Evolutionary conservation across 1,140 invertebrate genomes (phyloP), one percentile per base, ranked within the genome.

Genomic region (Oreohelix idahoensis): DNA sequence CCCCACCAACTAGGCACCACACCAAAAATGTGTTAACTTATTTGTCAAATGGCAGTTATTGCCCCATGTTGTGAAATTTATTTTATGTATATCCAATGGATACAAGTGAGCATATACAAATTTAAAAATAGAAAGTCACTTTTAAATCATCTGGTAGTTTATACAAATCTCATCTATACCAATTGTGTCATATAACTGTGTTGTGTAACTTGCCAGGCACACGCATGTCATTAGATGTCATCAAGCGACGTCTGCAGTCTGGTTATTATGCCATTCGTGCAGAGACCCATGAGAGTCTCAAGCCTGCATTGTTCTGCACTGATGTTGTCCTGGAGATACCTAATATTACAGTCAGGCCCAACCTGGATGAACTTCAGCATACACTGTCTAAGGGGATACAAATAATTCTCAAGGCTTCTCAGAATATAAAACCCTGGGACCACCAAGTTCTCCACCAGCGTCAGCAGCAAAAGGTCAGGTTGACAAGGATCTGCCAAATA

Each of bases 351-450:
- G 95, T 98, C 42, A 95, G 95, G 83, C 97, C 97, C 53, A 97
- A 94, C 88, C 92, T 98, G 79, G 97, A 98, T 83, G 97, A 98
- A 76, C 95, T 99, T 36, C 97, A 99, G 93, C 96, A 97, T 83
- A 95, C 95, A 38, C 93, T 98, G n/a, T 95, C 95, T 35, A 94
- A 95, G 38, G 96, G 89, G 26, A 89, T 92, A 8, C 91, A 92
- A 85, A 87, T 91, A 38, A 93, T 93, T 66, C 88, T 93, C 39
- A 92, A 91, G 84, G 90, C 93, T 49, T 90, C 91, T 11, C 88
- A 91, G 63, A 87, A 92, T 78, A 90, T 93, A 58, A 90, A 92
- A 39, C 90, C 91, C 77, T 93, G 93, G 93, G 87, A 91, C 17
- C 92, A 92, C 79, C 86, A 92, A 79, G 81, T 89, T 23, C 81